Base-by-base conservation (phyloP, 23 tunicate genomes). In the Oikopleura vanhoeffeni region DNA sequence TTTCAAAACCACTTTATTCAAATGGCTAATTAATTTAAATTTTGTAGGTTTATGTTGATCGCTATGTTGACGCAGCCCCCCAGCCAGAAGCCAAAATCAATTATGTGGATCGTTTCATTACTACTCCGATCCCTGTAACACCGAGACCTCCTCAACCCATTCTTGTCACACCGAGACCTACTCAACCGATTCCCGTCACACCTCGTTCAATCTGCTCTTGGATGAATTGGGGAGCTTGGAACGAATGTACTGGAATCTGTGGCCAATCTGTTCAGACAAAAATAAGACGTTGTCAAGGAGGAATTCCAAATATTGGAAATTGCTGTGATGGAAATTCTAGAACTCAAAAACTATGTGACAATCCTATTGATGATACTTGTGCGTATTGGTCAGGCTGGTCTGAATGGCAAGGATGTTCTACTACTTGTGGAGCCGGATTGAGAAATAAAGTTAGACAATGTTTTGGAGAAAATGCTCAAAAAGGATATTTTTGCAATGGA, bases 371-470 rank as follows among this genome's bases (percentile, higher is more conserved):
- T 41, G 38, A 83, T n/a, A 8, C 60, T 18, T 92, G 97, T 60
- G 93, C 86, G 0, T 92, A 92, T 87, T 92, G 97, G 97, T 79
- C 88, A 40, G 92, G 92, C 28, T 93, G 98, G 98, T 39, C 88
- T 71, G 85, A 83, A 39, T 93, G 90, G 90, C 88, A 89, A 0
- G 87, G 88, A 1, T 93, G 98, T 67, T 83, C 84, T 40, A 67
- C 86, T 67, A 41, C 95, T 0, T 93, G 98, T 83, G n/a, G n/a
- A n/a, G n/a, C n/a, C n/a, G n/a, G n/a, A n/a, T n/a, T n/a, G n/a
- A n/a, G n/a, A n/a, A n/a, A n/a, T n/a, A n/a, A n/a, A n/a, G n/a
- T n/a, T n/a, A n/a, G n/a, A n/a, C n/a, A n/a, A n/a, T n/a, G n/a
- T n/a, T n/a, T n/a, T n/a, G n/a, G n/a, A n/a, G n/a, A n/a, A n/a